A percentile compares a stretch with the other conserved stretches of the same genome.
Conservation (phyloP, 2,888 invertebrate genomes). For the Rambutsinella grinnellia region DNA sequence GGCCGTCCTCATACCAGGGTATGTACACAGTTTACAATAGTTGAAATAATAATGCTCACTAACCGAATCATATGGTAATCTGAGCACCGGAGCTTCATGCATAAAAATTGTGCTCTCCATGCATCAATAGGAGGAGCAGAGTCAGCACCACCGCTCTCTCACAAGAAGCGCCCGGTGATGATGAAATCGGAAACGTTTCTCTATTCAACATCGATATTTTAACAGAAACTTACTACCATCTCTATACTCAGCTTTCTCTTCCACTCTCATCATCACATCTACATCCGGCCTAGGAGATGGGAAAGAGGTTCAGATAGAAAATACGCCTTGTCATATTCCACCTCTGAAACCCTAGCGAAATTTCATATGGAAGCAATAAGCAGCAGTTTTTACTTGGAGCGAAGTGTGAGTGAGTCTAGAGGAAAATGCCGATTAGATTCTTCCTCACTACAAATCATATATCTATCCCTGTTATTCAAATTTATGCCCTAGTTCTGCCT, state of each 20-base stretch:
- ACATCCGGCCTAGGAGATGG: too few species aligned
- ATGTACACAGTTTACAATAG: slow-evolving; percentile 40
- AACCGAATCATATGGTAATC: slow-evolving; percentile 57
- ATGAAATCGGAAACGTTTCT: slow-evolving; percentile 37
- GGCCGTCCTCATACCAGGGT: background rate
- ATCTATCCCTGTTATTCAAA: slow-evolving; percentile 19
- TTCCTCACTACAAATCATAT: too few species aligned
- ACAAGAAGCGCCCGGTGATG: slow-evolving; percentile 1
- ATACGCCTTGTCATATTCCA: too few species aligned
- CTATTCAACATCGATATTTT: slow-evolving; percentile 41
- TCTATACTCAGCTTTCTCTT: background rate
- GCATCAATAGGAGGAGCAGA: background rate
- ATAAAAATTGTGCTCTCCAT: slow-evolving; percentile 37
- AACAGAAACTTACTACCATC: slow-evolving; percentile 13
- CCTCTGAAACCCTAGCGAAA: too few species aligned
- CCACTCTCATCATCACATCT: too few species aligned
- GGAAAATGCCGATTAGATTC: too few species aligned
- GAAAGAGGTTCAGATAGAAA: too few species aligned
- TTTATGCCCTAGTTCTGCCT: slow-evolving; percentile 8
- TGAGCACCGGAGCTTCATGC: slow-evolving; percentile 51
- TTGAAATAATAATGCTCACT: slow-evolving; percentile 55
- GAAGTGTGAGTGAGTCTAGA: too few species aligned
- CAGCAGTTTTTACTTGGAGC: too few species aligned
- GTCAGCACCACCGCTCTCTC: background rate
- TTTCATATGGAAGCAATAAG: too few species aligned